These are phyloP conservation scores for Zaprionus obscuricornis DNA, from an alignment of 2,888 invertebrate species.

Conservation along the genomic window DNA sequence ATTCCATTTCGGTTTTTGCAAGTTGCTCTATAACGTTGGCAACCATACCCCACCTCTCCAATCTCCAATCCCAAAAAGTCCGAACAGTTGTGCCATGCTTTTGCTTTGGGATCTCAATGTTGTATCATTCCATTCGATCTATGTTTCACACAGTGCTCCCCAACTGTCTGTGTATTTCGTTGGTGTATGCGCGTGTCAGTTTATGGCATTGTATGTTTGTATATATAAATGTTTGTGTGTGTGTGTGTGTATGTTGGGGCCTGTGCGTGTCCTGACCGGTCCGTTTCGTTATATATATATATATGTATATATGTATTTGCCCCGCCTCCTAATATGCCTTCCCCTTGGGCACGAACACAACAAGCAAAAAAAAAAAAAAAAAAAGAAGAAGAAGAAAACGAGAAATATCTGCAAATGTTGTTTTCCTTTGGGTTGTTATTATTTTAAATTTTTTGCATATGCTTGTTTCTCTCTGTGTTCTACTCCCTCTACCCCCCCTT, in stretches of 20 bases:
- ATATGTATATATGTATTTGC: too few relatives aligned
- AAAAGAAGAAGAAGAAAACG: slow-evolving; percentile 20
- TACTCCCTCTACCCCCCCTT: background rate
- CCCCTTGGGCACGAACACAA: slow-evolving; percentile 11
- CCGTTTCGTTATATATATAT: slow-evolving; percentile 42
- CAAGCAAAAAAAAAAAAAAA: slow-evolving; percentile 33
- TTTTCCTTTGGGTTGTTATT: slow-evolving; percentile 80
- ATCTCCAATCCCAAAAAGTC: slow-evolving; percentile 57
- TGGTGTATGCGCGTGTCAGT: slow-evolving; percentile 21
- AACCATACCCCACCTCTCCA: slow-evolving; percentile 30
- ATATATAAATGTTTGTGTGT: slow-evolving; percentile 29
- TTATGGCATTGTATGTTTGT: slow-evolving; percentile 45
- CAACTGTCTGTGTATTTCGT: slow-evolving; percentile 11
- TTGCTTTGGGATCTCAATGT: slow-evolving; percentile 58
- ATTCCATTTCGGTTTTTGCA: slow-evolving; percentile 18
- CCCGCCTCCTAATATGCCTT: slow-evolving; percentile 10
- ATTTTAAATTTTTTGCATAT: slow-evolving; percentile 70
- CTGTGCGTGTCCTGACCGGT: slow-evolving; percentile 63
- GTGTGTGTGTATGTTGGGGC: slow-evolving; percentile 16
- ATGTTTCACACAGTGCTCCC: too few relatives aligned
- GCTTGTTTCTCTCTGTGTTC: slow-evolving; percentile 32
- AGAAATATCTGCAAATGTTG: slow-evolving; percentile 76
- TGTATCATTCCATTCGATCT: slow-evolving; percentile 72
- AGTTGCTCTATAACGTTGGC: background rate
- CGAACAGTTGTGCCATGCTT: slow-evolving; percentile 47